Evolutionary conservation across 2,888 invertebrate genomes (phyloP).

Genomic region (Meiosimyza decipiens): DNA sequence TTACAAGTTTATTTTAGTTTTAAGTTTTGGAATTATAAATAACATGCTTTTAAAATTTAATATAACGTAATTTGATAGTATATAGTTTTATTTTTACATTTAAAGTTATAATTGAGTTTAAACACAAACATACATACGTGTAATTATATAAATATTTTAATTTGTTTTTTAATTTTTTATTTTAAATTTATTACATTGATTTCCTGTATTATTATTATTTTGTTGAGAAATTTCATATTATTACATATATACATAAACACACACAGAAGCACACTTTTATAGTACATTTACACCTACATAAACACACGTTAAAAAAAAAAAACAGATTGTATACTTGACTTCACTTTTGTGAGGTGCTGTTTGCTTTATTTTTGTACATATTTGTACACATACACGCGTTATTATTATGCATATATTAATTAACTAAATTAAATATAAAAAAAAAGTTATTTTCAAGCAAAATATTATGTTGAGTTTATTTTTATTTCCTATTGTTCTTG

Average conservation of each 20-base stretch:
- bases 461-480: constrained; percentile 9
- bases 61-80: background rate
- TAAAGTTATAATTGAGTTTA: constrained; percentile 15
- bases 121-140: constrained; percentile 1
- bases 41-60: constrained; percentile 9
- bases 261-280: background rate
- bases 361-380: background rate
- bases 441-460: constrained; percentile 5
- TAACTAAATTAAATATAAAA: constrained; percentile 2
- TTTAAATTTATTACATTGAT: background rate
- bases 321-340: background rate
- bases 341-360: constrained; percentile 13
- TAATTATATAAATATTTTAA: constrained; percentile 16
- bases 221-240: constrained; percentile 4
- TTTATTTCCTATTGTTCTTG: constrained; percentile 13
- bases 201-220: constrained; percentile 16
- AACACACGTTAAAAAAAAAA: constrained; percentile 5
- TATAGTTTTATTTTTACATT: background rate
- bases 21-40: constrained; percentile 20
- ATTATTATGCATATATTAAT: constrained; percentile 1
- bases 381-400: background rate
- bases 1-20: constrained; percentile 2
- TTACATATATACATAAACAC: background rate
- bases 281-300: background rate
- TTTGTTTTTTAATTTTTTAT: constrained; percentile 19